These are phyloP conservation scores for Melanotaenia trifasciata DNA, from an alignment of 2,797 vertebrate genomes.

Conservation along the genomic window DNA sequence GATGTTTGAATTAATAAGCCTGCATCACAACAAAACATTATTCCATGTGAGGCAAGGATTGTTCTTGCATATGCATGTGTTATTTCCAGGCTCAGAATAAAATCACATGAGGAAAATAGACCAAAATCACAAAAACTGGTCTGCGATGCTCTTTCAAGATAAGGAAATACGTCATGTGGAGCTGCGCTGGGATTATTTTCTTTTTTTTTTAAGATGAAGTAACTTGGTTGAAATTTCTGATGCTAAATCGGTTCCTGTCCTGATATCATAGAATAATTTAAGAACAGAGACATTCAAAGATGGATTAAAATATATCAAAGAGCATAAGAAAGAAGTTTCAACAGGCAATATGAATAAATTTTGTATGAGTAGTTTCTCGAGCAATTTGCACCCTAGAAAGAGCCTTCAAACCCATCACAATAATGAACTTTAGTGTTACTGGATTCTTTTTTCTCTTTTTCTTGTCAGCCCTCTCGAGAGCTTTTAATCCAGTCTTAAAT, in stretches of 20 bases:
- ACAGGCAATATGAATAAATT: constrained; percentile 57
- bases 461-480: constrained; percentile 8
- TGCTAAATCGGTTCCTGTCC: constrained; percentile 44
- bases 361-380: constrained; percentile 64
- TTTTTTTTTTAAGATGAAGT: constrained; percentile 36
- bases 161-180: background rate
- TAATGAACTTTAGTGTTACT: constrained; percentile 19
- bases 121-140: constrained; percentile 25
- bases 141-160: constrained; percentile 1
- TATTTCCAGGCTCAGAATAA: constrained; percentile 43
- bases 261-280: constrained; percentile 61
- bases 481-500: constrained; percentile 12
- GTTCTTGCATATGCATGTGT: constrained; percentile 28
- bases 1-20: constrained; percentile 52
- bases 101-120: constrained; percentile 41
- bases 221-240: constrained; percentile 49
- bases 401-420: constrained; percentile 51
- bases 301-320: constrained; percentile 68
- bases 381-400: constrained; percentile 56
- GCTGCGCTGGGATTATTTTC: background rate
- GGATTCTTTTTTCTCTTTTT: background rate
- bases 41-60: constrained; percentile 24
- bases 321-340: constrained; percentile 55
- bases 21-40: constrained; percentile 20
- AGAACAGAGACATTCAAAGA: constrained; percentile 55